Evolutionary conservation across 2,797 vertebrate genomes (phyloP).

Genomic region (Sebastiscus tertius): DNA sequence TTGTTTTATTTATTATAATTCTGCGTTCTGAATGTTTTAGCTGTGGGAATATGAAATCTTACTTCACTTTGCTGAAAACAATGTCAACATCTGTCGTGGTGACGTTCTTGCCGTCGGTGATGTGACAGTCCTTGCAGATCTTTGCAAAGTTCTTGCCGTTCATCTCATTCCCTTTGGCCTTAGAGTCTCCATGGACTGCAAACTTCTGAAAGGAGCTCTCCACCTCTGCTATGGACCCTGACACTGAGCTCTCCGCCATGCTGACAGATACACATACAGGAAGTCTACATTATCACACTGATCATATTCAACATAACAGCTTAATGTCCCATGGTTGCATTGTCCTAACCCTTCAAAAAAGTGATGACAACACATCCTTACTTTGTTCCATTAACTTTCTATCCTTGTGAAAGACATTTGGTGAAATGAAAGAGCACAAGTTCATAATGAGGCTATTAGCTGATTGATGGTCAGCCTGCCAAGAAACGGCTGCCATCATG

Average conservation of each 20-base stretch:
- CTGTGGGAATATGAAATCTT: conserved; percentile 40
- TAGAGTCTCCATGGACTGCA: conserved; percentile 84
- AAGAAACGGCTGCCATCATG: conserved; percentile 29
- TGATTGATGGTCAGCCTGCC: conserved; percentile 44
- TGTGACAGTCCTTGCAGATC: conserved; percentile 89
- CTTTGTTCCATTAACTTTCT: neutral
- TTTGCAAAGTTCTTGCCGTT: conserved; percentile 91
- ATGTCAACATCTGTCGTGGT: conserved; percentile 89
- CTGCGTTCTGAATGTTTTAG: neutral
- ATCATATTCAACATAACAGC: neutral
- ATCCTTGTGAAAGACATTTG: neutral
- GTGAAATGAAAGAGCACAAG: neutral
- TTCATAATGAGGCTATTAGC: conserved; percentile 48
- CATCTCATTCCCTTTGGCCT: conserved; percentile 84
- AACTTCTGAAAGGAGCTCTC: conserved; percentile 86
- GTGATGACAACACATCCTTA: neutral
- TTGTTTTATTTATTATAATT: neutral
- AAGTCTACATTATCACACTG: neutral
- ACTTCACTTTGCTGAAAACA: conserved; percentile 93
- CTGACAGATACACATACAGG: conserved; percentile 33
- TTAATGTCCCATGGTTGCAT: neutral
- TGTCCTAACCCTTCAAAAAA: neutral
- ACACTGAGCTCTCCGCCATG: conserved; percentile 78
- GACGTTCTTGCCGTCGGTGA: conserved; percentile 87
- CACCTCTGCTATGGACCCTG: conserved; percentile 62